These are phyloP conservation scores for Paralvinella palmiformis DNA, from an alignment of 1,140 invertebrate genomes.

Conservation along the genomic window DNA sequence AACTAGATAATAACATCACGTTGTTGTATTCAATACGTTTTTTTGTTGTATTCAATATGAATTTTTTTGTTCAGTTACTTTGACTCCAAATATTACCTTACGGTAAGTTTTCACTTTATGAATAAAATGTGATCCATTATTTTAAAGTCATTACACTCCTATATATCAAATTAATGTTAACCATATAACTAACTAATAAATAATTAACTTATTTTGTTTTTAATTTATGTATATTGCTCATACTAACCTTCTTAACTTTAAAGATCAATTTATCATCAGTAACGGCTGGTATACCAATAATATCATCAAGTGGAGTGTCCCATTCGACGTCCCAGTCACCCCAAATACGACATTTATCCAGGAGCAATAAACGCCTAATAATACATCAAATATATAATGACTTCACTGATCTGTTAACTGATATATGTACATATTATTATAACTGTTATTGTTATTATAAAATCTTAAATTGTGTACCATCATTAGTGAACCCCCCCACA, in stretches of 20 bases:
- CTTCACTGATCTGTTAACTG: background rate
- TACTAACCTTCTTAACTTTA: conserved; percentile 65
- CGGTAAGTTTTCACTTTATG: too few relatives aligned
- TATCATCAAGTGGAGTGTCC: conserved; percentile 66
- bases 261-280: conserved; percentile 63
- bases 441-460: background rate
- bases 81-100: too few relatives aligned
- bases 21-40: too few relatives aligned
- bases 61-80: too few relatives aligned
- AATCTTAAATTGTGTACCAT: background rate
- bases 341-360: conserved; percentile 65
- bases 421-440: background rate
- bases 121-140: too few relatives aligned
- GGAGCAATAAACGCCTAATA: conserved; percentile 66
- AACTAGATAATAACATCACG: too few relatives aligned
- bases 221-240: too few relatives aligned
- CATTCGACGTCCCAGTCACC: conserved; percentile 72
- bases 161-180: too few relatives aligned
- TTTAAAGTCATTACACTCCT: too few relatives aligned
- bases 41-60: too few relatives aligned
- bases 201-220: too few relatives aligned
- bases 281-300: conserved; percentile 64
- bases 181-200: too few relatives aligned
- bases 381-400: conserved; percentile 7
- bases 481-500: background rate